Conservation (phyloP, 2,888 invertebrate species). For the Pogonocherus hispidulus region DNA sequence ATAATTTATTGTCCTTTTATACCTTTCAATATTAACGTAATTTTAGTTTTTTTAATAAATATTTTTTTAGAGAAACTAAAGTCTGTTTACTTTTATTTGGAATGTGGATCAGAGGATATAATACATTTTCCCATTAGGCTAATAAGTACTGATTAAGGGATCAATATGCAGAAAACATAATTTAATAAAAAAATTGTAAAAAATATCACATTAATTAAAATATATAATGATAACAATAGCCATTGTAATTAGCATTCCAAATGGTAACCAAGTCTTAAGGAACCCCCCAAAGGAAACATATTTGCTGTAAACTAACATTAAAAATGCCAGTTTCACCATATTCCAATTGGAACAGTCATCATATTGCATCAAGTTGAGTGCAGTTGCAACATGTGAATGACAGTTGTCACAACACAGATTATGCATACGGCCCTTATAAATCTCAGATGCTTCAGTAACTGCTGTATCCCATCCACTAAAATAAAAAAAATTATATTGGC, state of each 20-base stretch:
- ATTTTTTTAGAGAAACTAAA: too few species aligned
- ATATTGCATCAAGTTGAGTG: conserved; percentile 93
- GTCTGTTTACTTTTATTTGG: too few species aligned
- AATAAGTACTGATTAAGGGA: too few species aligned
- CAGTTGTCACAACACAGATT: conserved; percentile 98
- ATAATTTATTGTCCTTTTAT: neutral
- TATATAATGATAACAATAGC: conserved; percentile 55
- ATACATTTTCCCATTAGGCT: too few species aligned
- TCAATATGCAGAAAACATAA: too few species aligned
- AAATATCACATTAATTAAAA: conserved; percentile 7
- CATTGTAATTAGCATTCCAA: conserved; percentile 68
- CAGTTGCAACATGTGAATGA: conserved; percentile 96
- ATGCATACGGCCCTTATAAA: conserved; percentile 94
- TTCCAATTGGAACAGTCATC: conserved; percentile 86
- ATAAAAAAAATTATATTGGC: conserved; percentile 3
- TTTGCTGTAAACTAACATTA: conserved; percentile 83
- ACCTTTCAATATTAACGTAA: neutral
- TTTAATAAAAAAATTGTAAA: neutral
- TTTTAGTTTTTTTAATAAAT: neutral
- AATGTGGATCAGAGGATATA: too few species aligned
- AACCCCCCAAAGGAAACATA: conserved; percentile 82
- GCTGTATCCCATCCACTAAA: conserved; percentile 87
- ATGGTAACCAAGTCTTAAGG: conserved; percentile 89
- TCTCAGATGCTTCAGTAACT: conserved; percentile 92
- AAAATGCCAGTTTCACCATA: conserved; percentile 89